Conservation (phyloP, 23 tunicate genomes). For the Trididemnum nubilum region DNA sequence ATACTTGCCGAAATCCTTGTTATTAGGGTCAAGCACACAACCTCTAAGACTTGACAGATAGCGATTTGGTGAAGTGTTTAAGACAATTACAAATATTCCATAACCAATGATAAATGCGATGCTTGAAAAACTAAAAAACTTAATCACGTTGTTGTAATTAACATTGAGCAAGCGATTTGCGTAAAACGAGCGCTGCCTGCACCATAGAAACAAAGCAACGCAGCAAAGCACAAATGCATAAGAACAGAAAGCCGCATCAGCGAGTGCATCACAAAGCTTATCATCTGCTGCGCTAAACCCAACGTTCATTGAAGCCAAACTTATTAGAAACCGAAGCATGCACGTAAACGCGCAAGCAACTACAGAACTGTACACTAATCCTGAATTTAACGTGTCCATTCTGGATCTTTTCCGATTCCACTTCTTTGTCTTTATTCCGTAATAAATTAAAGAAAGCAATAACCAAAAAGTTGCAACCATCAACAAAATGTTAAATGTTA, state of each 20-base stretch:
- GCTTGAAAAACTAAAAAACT: conserved; percentile 45
- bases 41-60: conserved; percentile 22
- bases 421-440: conserved; percentile 50
- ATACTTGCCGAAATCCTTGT: neutral
- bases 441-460: conserved; percentile 28
- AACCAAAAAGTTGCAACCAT: conserved; percentile 34
- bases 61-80: conserved; percentile 7
- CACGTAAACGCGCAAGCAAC: conserved; percentile 37
- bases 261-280: conserved; percentile 37
- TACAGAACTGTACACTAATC: conserved; percentile 40
- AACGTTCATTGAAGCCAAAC: conserved; percentile 29
- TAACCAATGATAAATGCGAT: conserved; percentile 20
- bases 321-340: conserved; percentile 22
- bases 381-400: conserved; percentile 30
- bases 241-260: conserved; percentile 36
- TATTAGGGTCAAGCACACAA: conserved; percentile 17
- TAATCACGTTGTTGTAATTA: neutral
- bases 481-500: conserved; percentile 16
- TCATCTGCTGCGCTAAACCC: conserved; percentile 15
- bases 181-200: conserved; percentile 53
- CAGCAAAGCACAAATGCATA: conserved; percentile 30
- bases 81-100: conserved; percentile 8
- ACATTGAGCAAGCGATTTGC: conserved; percentile 44
- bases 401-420: conserved; percentile 24
- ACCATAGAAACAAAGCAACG: conserved; percentile 53